Evolutionary conservation across 2,888 invertebrate genomes (phyloP).

Genomic region (Frankliniella fusca): DNA sequence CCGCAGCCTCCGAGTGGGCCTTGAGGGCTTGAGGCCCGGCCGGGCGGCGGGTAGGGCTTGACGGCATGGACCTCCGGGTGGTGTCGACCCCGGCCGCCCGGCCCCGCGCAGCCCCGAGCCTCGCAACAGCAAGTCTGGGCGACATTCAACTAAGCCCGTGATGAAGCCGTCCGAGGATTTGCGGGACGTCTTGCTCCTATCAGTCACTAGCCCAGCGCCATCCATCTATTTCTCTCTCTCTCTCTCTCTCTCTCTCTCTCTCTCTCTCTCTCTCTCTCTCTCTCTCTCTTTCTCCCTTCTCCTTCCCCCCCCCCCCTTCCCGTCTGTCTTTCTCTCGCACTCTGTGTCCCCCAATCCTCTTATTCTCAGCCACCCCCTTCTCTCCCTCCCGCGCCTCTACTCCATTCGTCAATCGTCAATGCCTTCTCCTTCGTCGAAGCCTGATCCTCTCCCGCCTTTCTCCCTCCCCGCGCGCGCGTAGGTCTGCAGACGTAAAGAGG

Average conservation of each 20-base stretch:
- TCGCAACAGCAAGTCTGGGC: conserved; percentile 29
- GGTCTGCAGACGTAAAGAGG: too few species aligned
- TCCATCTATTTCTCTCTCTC: not conserved
- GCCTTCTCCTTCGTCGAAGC: not conserved
- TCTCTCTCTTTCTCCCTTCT: not conserved
- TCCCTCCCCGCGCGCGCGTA: too few species aligned
- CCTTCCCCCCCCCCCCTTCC: not conserved
- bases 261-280: not conserved
- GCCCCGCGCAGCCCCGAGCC: not conserved
- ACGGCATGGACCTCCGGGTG: too few species aligned
- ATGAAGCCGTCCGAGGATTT: conserved; percentile 13
- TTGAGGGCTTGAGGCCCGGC: conserved; percentile 6
- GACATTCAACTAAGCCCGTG: conserved; percentile 16
- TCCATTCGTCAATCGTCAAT: conserved; percentile 16
- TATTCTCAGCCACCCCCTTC: conserved; percentile 31
- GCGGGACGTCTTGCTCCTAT: conserved; percentile 24
- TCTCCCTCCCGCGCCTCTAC: not conserved
- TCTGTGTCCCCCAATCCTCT: not conserved
- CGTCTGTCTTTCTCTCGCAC: not conserved
- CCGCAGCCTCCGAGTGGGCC: too few species aligned
- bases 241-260: conserved; percentile 31
- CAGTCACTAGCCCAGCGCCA: conserved; percentile 15
- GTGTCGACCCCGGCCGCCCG: conserved; percentile 27
- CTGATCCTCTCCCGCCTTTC: too few species aligned
- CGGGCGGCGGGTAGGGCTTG: not conserved